Conservation (phyloP, 1,140 invertebrate genomes). For the Pomacea maculata region DNA sequence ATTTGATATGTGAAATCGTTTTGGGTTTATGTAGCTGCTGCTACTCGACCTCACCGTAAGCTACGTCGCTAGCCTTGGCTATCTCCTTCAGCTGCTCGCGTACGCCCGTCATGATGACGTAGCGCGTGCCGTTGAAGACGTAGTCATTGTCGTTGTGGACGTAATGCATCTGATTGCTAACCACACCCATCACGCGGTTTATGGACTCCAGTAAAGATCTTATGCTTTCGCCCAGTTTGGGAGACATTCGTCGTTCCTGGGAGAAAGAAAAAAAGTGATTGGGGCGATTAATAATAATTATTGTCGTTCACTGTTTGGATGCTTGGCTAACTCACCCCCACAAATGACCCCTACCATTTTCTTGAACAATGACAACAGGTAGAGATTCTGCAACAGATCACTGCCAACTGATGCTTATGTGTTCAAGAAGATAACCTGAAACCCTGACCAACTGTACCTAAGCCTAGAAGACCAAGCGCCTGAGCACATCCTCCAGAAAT, state of each 20-base stretch:
- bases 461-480: too few relatives aligned
- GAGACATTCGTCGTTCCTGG: constrained; percentile 19
- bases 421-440: too few relatives aligned
- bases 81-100: constrained; percentile 23
- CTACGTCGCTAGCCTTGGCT: constrained; percentile 28
- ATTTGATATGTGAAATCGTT: too few relatives aligned
- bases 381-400: too few relatives aligned
- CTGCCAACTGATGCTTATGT: too few relatives aligned
- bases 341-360: neutral
- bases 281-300: neutral
- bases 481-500: too few relatives aligned
- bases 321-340: neutral
- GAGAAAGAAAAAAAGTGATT: neutral
- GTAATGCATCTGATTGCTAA: neutral
- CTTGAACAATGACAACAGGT: neutral
- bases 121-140: constrained; percentile 35
- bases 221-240: neutral
- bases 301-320: neutral
- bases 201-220: constrained; percentile 12
- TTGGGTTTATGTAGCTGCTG: constrained; percentile 1
- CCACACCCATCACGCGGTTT: constrained; percentile 10
- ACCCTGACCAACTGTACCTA: too few relatives aligned
- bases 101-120: constrained; percentile 34
- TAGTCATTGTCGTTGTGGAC: constrained; percentile 24
- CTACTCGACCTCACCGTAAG: constrained; percentile 24